Evolutionary conservation across 92 coral and sea anemone genomes (phyloP), one percentile per base, ranked within the genome.

Genomic region (Epizoanthus scotinus): DNA sequence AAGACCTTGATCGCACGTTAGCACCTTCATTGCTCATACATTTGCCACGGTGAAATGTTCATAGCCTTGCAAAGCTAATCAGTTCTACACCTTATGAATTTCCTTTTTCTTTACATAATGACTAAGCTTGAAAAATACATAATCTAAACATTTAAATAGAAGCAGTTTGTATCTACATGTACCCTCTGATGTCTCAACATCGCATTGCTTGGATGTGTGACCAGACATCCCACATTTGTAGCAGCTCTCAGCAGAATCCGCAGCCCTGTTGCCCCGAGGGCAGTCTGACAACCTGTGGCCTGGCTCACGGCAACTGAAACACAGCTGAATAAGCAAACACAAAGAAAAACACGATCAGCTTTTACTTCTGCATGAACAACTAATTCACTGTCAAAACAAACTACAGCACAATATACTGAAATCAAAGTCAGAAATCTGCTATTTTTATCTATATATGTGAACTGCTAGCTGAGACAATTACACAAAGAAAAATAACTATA

Each of bases 161-260:
- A 60, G 7, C 10, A 40, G 13, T 29, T 44, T 42, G 0, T 44
- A 54, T 72, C 12, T 10, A 81, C 85, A 54, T 72, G 1, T 10
- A 81, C 85, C 77, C 52, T 61, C 13, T 15, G 85, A 31, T 56
- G 83, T 70, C 40, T 61, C 79, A 4, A 12, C 75, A 9, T 68
- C 80, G 58, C 99, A 95, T 28, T 78, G 86, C 86, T 83, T 93
- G 20, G 98, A 89, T 24, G 92, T 95, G 82, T 95, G 99, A 54
- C 81, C 88, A n/a, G 90, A 57, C 19, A 95, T 85, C 21, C 99
- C 99, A 89, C 99, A 95, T 69, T 85, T 93, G 57, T 93, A 95
- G 69, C 99, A 95, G 71, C 70, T 85, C 22, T 88, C 96, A 55
- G 94, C 85, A 18, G 87, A 87, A 22, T 63, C 74, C 25, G 74